phyloP scores from a whole-genome alignment of 1,140 invertebrate genomes.

The Danaus melanippus region DNA sequence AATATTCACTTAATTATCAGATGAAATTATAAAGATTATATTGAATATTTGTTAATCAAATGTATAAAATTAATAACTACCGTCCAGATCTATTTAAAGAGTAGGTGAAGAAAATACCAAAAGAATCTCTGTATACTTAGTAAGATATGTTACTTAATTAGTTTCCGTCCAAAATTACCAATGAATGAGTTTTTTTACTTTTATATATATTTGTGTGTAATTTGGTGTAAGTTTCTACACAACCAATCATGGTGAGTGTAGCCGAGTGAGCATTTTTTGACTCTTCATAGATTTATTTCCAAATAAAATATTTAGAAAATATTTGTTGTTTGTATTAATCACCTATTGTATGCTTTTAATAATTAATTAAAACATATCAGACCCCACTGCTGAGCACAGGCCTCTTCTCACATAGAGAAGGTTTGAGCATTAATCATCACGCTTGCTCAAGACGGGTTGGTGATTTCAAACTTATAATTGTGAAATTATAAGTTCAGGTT shows the following conservation, averaged over 20 bases:
- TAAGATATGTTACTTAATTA: conserved; percentile 60
- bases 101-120: conserved; percentile 15
- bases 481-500: too few species aligned
- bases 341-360: too few species aligned
- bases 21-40: conserved; percentile 11
- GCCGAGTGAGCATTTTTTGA: conserved; percentile 38
- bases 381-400: too few species aligned
- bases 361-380: too few species aligned
- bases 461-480: too few species aligned
- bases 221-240: conserved; percentile 55
- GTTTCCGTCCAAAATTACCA: conserved; percentile 68
- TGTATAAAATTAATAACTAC: conserved; percentile 35
- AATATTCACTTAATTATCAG: conserved; percentile 9
- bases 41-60: conserved; percentile 11
- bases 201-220: conserved; percentile 33
- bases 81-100: conserved; percentile 30
- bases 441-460: too few species aligned
- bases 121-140: conserved; percentile 42
- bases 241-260: conserved; percentile 32
- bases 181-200: conserved; percentile 61
- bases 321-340: conserved; percentile 16
- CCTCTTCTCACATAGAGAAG: too few species aligned
- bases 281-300: conserved; percentile 52
- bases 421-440: too few species aligned
- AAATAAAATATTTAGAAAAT: conserved; percentile 41